Base-by-base conservation (phyloP, 2,113 vertebrate species). In the Eudorcas thomsonii region DNA sequence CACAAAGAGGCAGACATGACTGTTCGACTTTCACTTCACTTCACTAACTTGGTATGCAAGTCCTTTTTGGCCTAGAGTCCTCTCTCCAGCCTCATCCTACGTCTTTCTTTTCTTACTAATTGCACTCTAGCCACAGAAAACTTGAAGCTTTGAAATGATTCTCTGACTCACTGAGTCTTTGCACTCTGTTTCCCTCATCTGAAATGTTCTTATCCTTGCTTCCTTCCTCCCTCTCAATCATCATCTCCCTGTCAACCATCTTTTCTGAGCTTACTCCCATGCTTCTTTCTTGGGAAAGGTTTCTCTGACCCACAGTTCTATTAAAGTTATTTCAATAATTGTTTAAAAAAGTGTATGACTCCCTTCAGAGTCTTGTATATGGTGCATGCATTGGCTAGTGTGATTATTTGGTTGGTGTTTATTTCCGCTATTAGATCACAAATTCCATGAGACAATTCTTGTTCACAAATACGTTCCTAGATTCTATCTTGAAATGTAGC, bases 141-240 rank as follows among this genome's bases (percentile, higher is more conserved):
- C 0, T n/a, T 74, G 26, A 88, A 64, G 25, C 84, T 91, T 88
- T 94, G 13, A 91, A 62, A 36, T 8, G 3, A 39, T 96, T 81
- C 10, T 39, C 83, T 57, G 48, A 86, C 39, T 59, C n/a, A 54
- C 1, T 64, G 55, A 4, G 33, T 7, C 36, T 57, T 57, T 74
- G 45, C 21, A n/a, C 36, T 55, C 30, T 57, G 1, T 33, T n/a
- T 13, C 25, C 43, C 78, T 55, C 8, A 11, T 54, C 30, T 71
- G n/a, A 36, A 80, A 77, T 59, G n/a, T 52, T 57, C 83, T 13
- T 54, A 43, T 71, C 15, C 21, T 64, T 86, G n/a, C 5, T 82
- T 92, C 45, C 52, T 80, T 6, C 33, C 5, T 90, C 25, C 43
- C 25, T 92, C 19, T 3, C 43, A n/a, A n/a, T 6, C 74, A 88